Evolutionary conservation across 2,888 invertebrate species (phyloP).

Genomic region (Lochmaea crataegi): DNA sequence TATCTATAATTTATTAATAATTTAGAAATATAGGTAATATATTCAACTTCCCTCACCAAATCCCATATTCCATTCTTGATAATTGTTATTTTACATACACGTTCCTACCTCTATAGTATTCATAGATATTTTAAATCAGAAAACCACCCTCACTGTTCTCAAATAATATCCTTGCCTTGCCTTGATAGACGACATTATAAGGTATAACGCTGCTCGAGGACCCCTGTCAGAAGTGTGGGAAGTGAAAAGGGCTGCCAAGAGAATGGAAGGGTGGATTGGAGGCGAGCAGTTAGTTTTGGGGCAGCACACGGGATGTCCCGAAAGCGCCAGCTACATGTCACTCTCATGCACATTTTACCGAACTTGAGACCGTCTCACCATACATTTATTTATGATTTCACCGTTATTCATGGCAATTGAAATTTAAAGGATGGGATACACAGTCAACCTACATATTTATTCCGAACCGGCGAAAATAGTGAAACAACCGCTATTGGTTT

Average conservation of each 20-base stretch:
- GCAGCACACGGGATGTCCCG: conserved; percentile 29
- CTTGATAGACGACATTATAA: conserved; percentile 42
- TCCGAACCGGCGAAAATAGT: neutral
- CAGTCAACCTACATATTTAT: neutral
- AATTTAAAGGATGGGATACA: conserved; percentile 35
- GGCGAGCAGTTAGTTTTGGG: neutral
- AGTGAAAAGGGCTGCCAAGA: neutral
- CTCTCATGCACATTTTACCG: conserved; percentile 38
- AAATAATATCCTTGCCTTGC: conserved; percentile 44
- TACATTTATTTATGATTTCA: conserved; percentile 52
- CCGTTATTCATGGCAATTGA: conserved; percentile 55
- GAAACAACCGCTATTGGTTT: neutral
- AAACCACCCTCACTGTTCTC: conserved; percentile 12
- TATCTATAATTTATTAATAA: too few relatives aligned
- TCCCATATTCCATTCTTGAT: too few relatives aligned
- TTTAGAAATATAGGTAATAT: too few relatives aligned
- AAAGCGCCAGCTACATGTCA: conserved; percentile 45
- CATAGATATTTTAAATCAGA: neutral
- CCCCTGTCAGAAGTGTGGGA: neutral
- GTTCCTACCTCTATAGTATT: neutral
- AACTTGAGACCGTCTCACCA: conserved; percentile 28
- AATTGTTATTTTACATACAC: neutral
- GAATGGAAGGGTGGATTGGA: conserved; percentile 12
- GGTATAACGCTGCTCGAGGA: conserved; percentile 35
- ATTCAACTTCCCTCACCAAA: too few relatives aligned